Base-by-base conservation (phyloP, 1,140 invertebrate genomes). In the Drosophila pandora region DNA sequence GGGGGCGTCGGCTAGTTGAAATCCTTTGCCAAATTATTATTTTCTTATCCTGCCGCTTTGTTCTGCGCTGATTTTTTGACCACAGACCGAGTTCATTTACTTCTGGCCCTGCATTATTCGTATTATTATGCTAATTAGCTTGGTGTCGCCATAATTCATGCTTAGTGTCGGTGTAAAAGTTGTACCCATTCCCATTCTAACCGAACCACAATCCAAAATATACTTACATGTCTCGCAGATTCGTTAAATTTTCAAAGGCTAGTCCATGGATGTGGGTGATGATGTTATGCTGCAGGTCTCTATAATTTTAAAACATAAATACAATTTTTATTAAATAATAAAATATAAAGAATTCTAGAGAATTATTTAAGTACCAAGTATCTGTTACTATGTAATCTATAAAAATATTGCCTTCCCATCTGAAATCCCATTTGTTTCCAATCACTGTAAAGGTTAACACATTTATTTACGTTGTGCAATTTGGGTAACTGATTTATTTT, bases 181-280 rank as follows among this genome's bases (percentile, higher is more conserved):
- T 59, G 12, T 13, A 52, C 39, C 37, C 30, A 12, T 10, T 17
- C 37, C 23, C 54, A 47, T 6, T 62, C 17, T 2, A 21, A 32
- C 2, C 9, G 43, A 21, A n/a, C 25, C 32, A 4, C 43, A n/a
- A 12, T n/a, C 0, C 12, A 4, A 13, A 8, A 22, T 13, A 54
- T 90, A 92, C 92, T 92, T 65, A 92, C 92, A 92, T 82, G 75
- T 92, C 88, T 52, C 76, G 58, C 32, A 90, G 69, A 45, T 71
- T 79, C 17, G 54, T 47, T 12, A 91, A 61, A 57, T 87, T 90
- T 12, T 67, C 68, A 84, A 91, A 91, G 45, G 92, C 92, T 52
- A 76, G 72, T 32, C 64, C 64, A 64, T 92, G 90, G 32, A 93
- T 88, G 34, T 91, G 76, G 7, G 65, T 90, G 45, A 90, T 92